A percentile compares a stretch with the other conserved stretches of the same genome.
These are phyloP conservation scores for Cygnus olor DNA, from an alignment of 2,797 vertebrate species.

Conservation along the genomic window DNA sequence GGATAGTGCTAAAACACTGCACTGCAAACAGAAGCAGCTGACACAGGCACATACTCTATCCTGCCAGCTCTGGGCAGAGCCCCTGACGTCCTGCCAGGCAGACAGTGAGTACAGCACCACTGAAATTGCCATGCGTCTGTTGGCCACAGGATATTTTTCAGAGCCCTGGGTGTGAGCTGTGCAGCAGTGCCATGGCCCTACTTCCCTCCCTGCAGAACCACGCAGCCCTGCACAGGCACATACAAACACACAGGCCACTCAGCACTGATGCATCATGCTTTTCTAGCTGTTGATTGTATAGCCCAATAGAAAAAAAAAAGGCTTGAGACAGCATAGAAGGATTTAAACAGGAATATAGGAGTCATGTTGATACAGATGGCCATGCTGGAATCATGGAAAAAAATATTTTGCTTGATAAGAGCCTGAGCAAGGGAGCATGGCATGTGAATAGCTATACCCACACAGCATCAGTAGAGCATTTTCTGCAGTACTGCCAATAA, in stretches of 20 bases:
- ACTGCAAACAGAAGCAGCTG: not conserved
- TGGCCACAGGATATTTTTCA: not conserved
- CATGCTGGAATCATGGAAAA: not conserved
- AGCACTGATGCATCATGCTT: not conserved
- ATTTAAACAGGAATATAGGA: not conserved
- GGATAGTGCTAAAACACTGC: not conserved
- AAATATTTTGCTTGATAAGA: not conserved
- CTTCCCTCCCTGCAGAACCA: rapidly evolving
- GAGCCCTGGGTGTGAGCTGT: not conserved
- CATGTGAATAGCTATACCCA: not conserved
- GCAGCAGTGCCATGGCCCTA: not conserved
- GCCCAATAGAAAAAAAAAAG: not conserved
- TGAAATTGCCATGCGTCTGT: not conserved
- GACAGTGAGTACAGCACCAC: not conserved
- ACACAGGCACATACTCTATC: not conserved
- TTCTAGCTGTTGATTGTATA: not conserved
- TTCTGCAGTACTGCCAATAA: not conserved
- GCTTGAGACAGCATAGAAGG: not conserved
- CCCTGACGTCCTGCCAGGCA: not conserved
- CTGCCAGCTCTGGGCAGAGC: not conserved
- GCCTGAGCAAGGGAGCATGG: not conserved
- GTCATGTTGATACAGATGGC: not conserved
- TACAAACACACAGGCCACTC: not conserved
- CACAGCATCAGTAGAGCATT: not conserved
- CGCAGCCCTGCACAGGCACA: not conserved